A percentile compares a stretch with the other conserved stretches of the same genome.
These are phyloP conservation scores for Ctenochaetus hawaiiensis DNA, from an alignment of 2,797 vertebrate genomes.

Conservation along the genomic window DNA sequence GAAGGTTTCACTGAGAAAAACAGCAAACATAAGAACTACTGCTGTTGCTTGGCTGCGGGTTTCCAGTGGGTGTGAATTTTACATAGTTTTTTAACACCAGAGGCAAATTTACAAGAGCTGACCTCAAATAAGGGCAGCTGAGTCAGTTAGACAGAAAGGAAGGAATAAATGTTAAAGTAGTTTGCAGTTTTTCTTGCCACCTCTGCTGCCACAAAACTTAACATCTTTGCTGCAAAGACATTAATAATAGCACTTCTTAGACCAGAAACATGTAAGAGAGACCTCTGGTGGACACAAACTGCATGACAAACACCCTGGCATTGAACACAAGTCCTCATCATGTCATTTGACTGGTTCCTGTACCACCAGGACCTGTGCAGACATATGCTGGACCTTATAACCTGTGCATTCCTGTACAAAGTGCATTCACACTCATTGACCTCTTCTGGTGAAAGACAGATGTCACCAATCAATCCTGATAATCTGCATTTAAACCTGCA, in stretches of 20 bases:
- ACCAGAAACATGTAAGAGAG: constrained; percentile 7
- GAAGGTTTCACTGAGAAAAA: no score
- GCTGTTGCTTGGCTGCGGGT: no score
- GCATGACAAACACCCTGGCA: constrained; percentile 1
- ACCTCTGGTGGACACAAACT: constrained; percentile 50
- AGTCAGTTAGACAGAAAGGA: no score
- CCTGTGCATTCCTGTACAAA: not conserved
- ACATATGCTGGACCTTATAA: constrained; percentile 1
- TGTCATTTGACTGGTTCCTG: not conserved
- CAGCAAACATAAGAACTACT: no score
- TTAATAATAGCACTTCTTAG: not conserved
- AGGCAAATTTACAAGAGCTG: no score
- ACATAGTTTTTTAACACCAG: no score
- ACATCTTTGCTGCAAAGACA: not conserved
- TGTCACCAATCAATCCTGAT: constrained; percentile 21
- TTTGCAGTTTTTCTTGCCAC: no score
- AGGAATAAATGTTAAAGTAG: no score
- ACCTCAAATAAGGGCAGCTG: no score
- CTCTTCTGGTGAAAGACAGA: constrained; percentile 16
- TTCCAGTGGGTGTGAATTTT: no score
- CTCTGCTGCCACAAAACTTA: no score
- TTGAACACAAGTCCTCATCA: not conserved
- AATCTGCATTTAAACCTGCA: constrained; percentile 55
- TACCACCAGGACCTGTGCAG: not conserved
- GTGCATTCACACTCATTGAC: constrained; percentile 28